Evolutionary conservation across 2,888 invertebrate genomes (phyloP).

Genomic region (Scelioninae gen. 1): DNA sequence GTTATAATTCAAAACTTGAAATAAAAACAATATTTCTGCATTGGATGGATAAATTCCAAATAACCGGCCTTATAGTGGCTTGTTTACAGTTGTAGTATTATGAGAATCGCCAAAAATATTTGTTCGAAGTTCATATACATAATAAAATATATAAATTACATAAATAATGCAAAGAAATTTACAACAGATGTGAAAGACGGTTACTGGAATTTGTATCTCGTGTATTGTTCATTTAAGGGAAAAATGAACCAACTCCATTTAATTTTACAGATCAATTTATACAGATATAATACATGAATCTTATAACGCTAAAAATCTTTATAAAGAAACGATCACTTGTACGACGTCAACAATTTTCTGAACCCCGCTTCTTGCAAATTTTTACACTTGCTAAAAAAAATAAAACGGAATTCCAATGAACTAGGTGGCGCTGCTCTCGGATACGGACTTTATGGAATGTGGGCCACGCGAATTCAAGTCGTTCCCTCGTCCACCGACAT

Average conservation of each 20-base stretch:
- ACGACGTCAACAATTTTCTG: slow-evolving; percentile 66
- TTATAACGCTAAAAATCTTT: slow-evolving; percentile 72
- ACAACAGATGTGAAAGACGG: too few species aligned
- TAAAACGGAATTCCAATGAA: slow-evolving; percentile 48
- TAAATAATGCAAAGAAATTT: too few species aligned
- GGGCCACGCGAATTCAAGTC: slow-evolving; percentile 76
- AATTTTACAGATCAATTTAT: slow-evolving; percentile 73
- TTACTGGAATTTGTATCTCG: too few species aligned
- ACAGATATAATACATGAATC: slow-evolving; percentile 78
- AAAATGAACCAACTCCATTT: slow-evolving; percentile 27
- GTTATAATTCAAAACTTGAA: too few species aligned
- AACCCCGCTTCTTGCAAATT: not conserved
- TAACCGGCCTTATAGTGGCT: too few species aligned
- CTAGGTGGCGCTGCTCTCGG: slow-evolving; percentile 51
- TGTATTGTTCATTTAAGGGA: too few species aligned
- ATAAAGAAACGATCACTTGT: slow-evolving; percentile 71
- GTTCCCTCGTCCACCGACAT: slow-evolving; percentile 61
- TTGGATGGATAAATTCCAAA: too few species aligned
- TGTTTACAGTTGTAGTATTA: too few species aligned
- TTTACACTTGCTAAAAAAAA: slow-evolving; percentile 17
- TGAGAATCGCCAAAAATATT: too few species aligned
- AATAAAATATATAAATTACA: too few species aligned
- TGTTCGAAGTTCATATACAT: too few species aligned
- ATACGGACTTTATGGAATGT: slow-evolving; percentile 79
- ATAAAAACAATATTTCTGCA: too few species aligned